These are phyloP conservation scores for Drosophila borealis DNA, from an alignment of 2,888 invertebrate genomes.

Conservation along the genomic window DNA sequence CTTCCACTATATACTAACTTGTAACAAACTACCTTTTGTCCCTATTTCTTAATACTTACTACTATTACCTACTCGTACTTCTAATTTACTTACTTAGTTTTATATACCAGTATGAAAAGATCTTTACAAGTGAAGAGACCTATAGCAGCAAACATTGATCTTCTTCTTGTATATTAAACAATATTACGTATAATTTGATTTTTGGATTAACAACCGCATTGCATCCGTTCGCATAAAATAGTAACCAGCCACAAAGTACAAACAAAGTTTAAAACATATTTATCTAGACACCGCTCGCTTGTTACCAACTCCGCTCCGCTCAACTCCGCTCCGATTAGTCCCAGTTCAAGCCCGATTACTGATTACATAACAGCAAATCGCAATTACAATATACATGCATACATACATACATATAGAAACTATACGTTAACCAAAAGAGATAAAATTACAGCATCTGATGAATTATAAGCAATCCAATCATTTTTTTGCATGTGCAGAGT, in stretches of 20 bases:
- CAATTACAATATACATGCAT: slow-evolving; percentile 28
- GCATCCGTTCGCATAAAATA: slow-evolving; percentile 53
- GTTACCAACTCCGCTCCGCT: slow-evolving; percentile 35
- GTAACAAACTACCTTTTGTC: slow-evolving; percentile 68
- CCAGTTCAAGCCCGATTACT: slow-evolving; percentile 29
- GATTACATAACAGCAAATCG: slow-evolving; percentile 30
- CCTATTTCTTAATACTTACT: slow-evolving; percentile 46
- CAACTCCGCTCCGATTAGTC: slow-evolving; percentile 33
- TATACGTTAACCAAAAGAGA: slow-evolving; percentile 5
- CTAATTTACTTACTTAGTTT: slow-evolving; percentile 42
- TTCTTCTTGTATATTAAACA: slow-evolving; percentile 62
- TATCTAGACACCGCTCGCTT: slow-evolving; percentile 48
- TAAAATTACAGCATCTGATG: slow-evolving; percentile 2
- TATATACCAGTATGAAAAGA: slow-evolving; percentile 41
- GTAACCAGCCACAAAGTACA: slow-evolving; percentile 47
- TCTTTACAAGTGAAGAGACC: slow-evolving; percentile 41
- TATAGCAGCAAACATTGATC: slow-evolving; percentile 59
- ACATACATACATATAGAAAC: slow-evolving; percentile 12
- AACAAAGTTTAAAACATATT: slow-evolving; percentile 35
- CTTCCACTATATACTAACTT: slow-evolving; percentile 58
- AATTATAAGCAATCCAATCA: slow-evolving; percentile 8
- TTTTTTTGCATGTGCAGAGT: slow-evolving; percentile 53
- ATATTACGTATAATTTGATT: slow-evolving; percentile 36
- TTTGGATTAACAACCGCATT: slow-evolving; percentile 49
- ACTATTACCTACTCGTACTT: slow-evolving; percentile 54